Evolutionary conservation across 2,888 invertebrate species (phyloP).

Genomic region (Carabus problematicus): DNA sequence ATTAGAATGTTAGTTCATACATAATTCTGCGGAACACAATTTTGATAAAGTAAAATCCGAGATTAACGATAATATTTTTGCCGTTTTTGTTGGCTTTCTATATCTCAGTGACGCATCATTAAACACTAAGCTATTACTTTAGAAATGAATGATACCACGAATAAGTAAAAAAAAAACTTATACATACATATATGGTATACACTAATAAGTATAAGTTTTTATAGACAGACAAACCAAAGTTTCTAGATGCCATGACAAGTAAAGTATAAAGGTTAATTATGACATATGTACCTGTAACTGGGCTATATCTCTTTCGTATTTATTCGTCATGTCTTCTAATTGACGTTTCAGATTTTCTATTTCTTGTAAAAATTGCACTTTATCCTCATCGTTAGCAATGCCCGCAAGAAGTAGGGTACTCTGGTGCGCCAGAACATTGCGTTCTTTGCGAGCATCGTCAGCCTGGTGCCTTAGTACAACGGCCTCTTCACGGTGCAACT

Average conservation of each 20-base stretch:
- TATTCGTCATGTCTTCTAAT: conserved; percentile 67
- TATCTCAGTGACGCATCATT: no score
- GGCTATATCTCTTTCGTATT: conserved; percentile 65
- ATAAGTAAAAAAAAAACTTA: no score
- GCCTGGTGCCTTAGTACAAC: conserved; percentile 62
- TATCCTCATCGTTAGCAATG: conserved; percentile 63
- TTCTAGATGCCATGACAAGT: no score
- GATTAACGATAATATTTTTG: no score
- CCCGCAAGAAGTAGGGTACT: conserved; percentile 69
- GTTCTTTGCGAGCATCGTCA: conserved; percentile 68
- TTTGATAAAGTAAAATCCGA: conserved; percentile 15
- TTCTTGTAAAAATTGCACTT: conserved; percentile 66
- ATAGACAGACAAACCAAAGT: no score
- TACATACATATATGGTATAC: no score
- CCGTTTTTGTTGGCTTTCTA: no score
- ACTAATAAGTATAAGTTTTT: no score
- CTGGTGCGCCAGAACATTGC: conserved; percentile 72
- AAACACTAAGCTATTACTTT: no score
- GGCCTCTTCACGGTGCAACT: conserved; percentile 68
- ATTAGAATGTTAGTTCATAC: conserved; percentile 31
- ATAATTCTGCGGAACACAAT: conserved; percentile 23
- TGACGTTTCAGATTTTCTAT: conserved; percentile 68
- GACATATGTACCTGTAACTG: conserved; percentile 63
- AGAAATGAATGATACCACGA: no score
- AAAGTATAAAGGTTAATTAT: no score